Evolutionary conservation across 2,797 vertebrate species (phyloP).

Genomic region (Sebastes minor): DNA sequence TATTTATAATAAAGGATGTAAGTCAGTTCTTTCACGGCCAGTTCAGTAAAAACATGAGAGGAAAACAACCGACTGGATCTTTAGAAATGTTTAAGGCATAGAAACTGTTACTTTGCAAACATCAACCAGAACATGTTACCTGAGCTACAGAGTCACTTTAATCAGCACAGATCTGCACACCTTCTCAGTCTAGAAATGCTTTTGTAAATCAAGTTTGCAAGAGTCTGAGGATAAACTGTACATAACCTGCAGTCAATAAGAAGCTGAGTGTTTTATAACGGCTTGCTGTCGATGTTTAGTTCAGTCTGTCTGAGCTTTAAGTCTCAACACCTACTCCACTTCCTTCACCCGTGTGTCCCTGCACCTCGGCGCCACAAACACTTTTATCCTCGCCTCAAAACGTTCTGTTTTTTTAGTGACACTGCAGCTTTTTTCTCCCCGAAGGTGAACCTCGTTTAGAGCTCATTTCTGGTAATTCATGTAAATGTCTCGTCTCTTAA

Average conservation of each 20-base stretch:
- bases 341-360: not conserved
- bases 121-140: not conserved
- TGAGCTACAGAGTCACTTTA: not conserved
- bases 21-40: not conserved
- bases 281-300: not conserved
- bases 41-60: not conserved
- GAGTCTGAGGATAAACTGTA: not conserved
- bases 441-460: not conserved
- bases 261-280: slow-evolving; percentile 14
- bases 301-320: slow-evolving; percentile 11
- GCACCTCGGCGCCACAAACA: not conserved
- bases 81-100: not conserved
- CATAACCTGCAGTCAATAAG: slow-evolving; percentile 7
- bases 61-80: not conserved
- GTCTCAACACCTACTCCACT: not conserved
- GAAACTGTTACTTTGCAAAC: not conserved
- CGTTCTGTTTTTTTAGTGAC: not conserved
- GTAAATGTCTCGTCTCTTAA: slow-evolving; percentile 24
- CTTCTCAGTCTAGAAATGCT: not conserved
- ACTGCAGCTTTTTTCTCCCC: not conserved
- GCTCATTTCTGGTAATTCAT: slow-evolving; percentile 1
- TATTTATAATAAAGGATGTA: not conserved
- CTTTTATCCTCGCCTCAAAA: not conserved
- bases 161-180: not conserved
- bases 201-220: slow-evolving; percentile 13